phyloP scores from a whole-genome alignment of 2,888 invertebrate genomes.

The Torymus aiolomorphi region DNA sequence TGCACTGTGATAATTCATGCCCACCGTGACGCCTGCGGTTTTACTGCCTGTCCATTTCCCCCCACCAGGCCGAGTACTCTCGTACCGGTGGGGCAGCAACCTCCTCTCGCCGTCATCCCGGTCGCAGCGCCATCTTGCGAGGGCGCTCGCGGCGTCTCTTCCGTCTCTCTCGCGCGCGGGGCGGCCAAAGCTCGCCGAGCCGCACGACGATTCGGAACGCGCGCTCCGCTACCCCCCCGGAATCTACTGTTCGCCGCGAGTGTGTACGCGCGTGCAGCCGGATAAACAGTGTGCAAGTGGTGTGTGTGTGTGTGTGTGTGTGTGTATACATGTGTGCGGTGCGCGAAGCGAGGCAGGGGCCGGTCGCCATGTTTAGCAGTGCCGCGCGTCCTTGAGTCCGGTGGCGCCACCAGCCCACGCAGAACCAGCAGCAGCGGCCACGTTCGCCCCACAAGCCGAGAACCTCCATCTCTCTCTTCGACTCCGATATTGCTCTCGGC shows the following conservation, averaged over 20 bases:
- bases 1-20: no score
- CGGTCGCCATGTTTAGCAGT: constrained; percentile 51
- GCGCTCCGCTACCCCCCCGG: background rate
- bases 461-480: no score
- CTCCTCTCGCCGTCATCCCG: constrained; percentile 34
- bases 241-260: background rate
- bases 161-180: constrained; percentile 45
- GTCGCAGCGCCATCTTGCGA: constrained; percentile 51
- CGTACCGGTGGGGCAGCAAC: constrained; percentile 15
- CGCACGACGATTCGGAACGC: constrained; percentile 40
- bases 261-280: constrained; percentile 25
- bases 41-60: no score
- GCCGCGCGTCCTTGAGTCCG: constrained; percentile 70
- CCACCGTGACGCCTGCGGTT: no score
- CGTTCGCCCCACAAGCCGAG: background rate
- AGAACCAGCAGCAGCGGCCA: background rate
- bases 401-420: constrained; percentile 39
- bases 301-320: background rate
- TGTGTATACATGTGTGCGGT: constrained; percentile 3
- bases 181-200: constrained; percentile 47
- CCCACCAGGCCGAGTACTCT: background rate
- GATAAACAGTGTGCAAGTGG: background rate
- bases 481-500: no score
- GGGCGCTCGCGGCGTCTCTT: constrained; percentile 35
- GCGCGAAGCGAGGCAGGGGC: constrained; percentile 62